Conservation (phyloP, 2,888 invertebrate species). For the Xestia xanthographa region DNA sequence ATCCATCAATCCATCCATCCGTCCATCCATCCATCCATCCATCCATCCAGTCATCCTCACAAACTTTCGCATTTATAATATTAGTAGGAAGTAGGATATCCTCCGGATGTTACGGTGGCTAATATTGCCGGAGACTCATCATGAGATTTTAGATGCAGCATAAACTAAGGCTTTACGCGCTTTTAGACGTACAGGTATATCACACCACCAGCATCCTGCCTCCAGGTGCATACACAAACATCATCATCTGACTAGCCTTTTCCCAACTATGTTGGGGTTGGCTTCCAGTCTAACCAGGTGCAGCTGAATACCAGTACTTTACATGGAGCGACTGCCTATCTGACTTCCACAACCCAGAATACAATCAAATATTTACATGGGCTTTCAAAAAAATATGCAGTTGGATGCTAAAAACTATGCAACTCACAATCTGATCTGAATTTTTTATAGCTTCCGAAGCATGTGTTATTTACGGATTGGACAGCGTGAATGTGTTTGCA, state of each 20-base stretch:
- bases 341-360: neutral
- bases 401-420: neutral
- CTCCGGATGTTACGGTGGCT: neutral
- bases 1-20: too few species aligned
- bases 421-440: conserved; percentile 15
- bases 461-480: neutral
- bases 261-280: neutral
- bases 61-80: too few species aligned
- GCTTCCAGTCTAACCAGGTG: too few species aligned
- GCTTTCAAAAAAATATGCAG: neutral
- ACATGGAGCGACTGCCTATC: too few species aligned
- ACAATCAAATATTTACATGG: neutral
- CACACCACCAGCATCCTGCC: neutral
- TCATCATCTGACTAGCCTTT: too few species aligned
- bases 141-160: neutral
- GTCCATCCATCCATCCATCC: too few species aligned
- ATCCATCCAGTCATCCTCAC: too few species aligned
- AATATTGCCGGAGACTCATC: neutral
- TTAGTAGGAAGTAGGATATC: too few species aligned
- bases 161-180: neutral
- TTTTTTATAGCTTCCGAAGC: conserved; percentile 1
- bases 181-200: neutral
- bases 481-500: too few species aligned
- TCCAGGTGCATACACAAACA: neutral
- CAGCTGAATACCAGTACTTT: too few species aligned